Conservation (phyloP, 1,140 invertebrate species). For the Drosophila bifasciata region DNA sequence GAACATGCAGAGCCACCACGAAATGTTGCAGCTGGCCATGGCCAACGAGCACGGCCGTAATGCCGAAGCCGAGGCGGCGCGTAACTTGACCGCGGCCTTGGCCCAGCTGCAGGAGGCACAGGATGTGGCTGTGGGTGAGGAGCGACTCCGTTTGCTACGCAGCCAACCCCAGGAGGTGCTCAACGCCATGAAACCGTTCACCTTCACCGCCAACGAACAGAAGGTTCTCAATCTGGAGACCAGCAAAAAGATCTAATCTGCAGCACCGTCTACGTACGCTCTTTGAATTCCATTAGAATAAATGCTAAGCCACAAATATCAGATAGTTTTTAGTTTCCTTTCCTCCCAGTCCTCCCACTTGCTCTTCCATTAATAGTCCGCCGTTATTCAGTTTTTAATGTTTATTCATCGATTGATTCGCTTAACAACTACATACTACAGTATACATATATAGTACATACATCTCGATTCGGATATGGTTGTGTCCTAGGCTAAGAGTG, state of each 20-base stretch:
- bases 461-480: constrained; percentile 41
- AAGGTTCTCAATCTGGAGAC: constrained; percentile 37
- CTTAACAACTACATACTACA: neutral
- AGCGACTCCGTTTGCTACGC: constrained; percentile 55
- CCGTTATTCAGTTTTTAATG: neutral
- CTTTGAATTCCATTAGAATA: no score
- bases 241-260: no score
- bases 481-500: constrained; percentile 22
- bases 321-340: no score
- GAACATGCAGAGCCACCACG: constrained; percentile 13
- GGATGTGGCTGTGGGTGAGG: constrained; percentile 39
- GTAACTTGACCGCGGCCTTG: constrained; percentile 18
- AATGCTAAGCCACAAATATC: no score
- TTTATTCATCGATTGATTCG: constrained; percentile 10
- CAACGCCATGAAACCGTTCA: constrained; percentile 30
- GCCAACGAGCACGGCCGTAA: constrained; percentile 11
- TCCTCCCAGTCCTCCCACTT: no score
- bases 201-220: constrained; percentile 32
- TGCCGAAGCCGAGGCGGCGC: constrained; percentile 33
- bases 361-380: no score
- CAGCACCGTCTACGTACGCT: no score
- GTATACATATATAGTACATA: constrained; percentile 27
- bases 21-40: constrained; percentile 11
- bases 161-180: constrained; percentile 40
- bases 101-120: constrained; percentile 35